A percentile compares a stretch with the other conserved stretches of the same genome.
phyloP scores from a whole-genome alignment of 2,113 vertebrate species.

The Chloropsis cyanopogon region DNA sequence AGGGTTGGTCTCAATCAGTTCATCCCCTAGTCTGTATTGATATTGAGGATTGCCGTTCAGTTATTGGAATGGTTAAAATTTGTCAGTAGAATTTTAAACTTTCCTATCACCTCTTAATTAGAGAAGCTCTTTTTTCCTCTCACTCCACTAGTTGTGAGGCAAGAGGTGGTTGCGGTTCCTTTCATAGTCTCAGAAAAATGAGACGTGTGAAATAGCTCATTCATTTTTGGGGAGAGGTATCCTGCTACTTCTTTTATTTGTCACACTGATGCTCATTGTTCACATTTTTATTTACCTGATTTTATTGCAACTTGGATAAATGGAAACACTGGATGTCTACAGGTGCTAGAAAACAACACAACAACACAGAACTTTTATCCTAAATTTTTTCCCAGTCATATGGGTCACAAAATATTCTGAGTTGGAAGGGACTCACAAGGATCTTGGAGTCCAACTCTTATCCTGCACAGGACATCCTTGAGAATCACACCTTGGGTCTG shows the following conservation, averaged over 20 bases:
- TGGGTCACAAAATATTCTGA: background rate
- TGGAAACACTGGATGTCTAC: background rate
- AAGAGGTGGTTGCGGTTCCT: background rate
- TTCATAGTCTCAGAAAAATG: background rate
- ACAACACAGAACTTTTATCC: background rate
- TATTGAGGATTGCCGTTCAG: background rate
- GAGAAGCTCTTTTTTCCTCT: background rate
- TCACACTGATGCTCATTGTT: background rate
- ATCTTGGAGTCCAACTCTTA: background rate
- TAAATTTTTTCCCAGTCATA: background rate
- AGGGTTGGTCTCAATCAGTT: background rate
- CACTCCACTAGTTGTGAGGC: background rate
- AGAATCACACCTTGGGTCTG: background rate
- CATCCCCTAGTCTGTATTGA: background rate
- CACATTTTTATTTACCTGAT: background rate
- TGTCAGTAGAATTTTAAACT: background rate
- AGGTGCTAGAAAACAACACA: background rate
- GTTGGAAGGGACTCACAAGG: background rate
- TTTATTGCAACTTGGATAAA: background rate
- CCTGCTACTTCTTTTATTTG: background rate
- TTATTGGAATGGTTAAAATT: background rate
- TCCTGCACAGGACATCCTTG: background rate
- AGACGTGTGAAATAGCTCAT: background rate
- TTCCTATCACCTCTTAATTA: background rate
- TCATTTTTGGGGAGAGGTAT: background rate